Evolutionary conservation across 2,888 invertebrate genomes (phyloP).

Genomic region (Catocala nupta): DNA sequence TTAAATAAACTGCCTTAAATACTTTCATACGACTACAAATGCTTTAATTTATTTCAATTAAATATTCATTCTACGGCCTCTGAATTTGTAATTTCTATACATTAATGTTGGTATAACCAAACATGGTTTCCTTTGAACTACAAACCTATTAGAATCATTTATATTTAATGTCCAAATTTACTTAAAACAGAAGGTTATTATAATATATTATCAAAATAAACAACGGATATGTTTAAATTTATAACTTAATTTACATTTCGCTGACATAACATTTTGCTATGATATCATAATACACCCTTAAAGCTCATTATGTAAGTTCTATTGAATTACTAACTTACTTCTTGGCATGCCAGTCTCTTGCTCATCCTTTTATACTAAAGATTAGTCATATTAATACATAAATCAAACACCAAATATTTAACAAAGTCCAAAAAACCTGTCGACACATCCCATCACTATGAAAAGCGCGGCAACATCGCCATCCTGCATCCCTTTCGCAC

Average conservation of each 20-base stretch:
- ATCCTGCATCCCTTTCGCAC: slow-evolving; percentile 68
- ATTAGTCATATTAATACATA: too few species aligned
- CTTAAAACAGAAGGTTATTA: slow-evolving; percentile 2
- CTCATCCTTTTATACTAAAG: too few species aligned
- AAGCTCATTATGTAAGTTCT: background rate
- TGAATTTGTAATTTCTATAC: slow-evolving; percentile 26
- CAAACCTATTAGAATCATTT: background rate
- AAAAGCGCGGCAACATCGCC: slow-evolving; percentile 78
- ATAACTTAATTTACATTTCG: slow-evolving; percentile 14
- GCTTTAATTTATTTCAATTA: slow-evolving; percentile 44
- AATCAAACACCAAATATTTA: slow-evolving; percentile 5
- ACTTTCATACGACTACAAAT: slow-evolving; percentile 25
- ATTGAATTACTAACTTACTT: too few species aligned
- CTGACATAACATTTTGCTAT: background rate
- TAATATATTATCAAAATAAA: slow-evolving; percentile 5
- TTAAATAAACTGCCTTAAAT: slow-evolving; percentile 21
- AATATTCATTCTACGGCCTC: slow-evolving; percentile 40
- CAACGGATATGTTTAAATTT: slow-evolving; percentile 1
- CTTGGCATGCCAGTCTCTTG: too few species aligned
- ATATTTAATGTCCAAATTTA: slow-evolving; percentile 8
- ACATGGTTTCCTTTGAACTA: slow-evolving; percentile 9
- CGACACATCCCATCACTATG: slow-evolving; percentile 68
- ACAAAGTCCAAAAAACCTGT: slow-evolving; percentile 35
- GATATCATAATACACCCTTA: background rate
- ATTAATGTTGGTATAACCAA: slow-evolving; percentile 13